These are phyloP conservation scores for Callinectes sapidus DNA, from an alignment of 2,888 invertebrate genomes.

Conservation along the genomic window DNA sequence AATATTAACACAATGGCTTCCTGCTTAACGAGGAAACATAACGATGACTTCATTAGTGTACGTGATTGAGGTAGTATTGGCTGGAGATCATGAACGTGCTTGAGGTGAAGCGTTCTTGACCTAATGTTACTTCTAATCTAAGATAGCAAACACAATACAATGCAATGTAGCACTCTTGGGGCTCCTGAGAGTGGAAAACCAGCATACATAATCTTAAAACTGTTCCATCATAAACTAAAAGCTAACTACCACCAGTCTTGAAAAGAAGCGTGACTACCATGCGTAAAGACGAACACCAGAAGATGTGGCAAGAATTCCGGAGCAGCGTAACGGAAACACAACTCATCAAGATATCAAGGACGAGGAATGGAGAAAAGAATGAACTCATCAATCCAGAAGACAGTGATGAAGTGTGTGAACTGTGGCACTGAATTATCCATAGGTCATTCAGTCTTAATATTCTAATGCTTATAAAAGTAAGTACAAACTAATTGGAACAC, in stretches of 20 bases:
- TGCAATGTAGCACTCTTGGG: not conserved
- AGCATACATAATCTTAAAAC: not conserved
- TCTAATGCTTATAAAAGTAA: not conserved
- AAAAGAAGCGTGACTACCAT: not conserved
- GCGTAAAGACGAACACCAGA: not conserved
- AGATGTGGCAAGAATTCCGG: not conserved
- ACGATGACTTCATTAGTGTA: not conserved
- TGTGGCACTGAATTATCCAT: not conserved
- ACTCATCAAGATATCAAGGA: not conserved
- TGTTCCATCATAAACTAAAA: not conserved
- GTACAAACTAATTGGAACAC: not conserved
- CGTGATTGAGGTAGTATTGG: not conserved
- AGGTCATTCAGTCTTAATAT: not conserved
- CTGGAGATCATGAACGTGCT: not conserved
- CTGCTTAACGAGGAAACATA: conserved; percentile 2
- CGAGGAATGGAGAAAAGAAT: not conserved
- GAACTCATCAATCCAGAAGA: not conserved
- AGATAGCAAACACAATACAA: not conserved
- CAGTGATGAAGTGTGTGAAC: not conserved
- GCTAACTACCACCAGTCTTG: not conserved
- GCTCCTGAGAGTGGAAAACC: not conserved
- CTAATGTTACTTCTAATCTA: not conserved
- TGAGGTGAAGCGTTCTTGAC: not conserved
- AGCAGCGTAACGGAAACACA: not conserved
- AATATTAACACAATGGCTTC: not conserved